phyloP scores from a whole-genome alignment of 2,888 invertebrate species.

The Drosophila percnosoma region DNA sequence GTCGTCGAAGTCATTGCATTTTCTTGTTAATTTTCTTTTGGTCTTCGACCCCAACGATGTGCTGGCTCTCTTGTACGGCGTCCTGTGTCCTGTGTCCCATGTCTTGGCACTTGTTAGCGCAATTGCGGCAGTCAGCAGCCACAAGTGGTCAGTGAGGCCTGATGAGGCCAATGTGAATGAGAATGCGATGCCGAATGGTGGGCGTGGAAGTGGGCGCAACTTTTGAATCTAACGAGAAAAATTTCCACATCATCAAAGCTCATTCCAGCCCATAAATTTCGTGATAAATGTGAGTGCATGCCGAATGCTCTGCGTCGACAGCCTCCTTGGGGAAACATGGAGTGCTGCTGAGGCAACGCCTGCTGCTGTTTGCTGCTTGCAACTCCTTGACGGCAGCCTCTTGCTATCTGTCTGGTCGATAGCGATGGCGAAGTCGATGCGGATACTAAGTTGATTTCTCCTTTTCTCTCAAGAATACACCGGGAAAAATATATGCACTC shows the following conservation, averaged over 20 bases:
- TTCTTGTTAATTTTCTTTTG: conserved; percentile 71
- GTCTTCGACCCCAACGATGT: conserved; percentile 49
- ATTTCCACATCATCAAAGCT: conserved; percentile 85
- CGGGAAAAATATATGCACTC: background rate
- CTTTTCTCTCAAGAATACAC: conserved; percentile 13
- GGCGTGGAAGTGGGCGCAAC: conserved; percentile 52
- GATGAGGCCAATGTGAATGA: conserved; percentile 72
- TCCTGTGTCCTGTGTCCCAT: conserved; percentile 10
- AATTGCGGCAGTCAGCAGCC: conserved; percentile 62
- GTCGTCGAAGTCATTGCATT: conserved; percentile 68
- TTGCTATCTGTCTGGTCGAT: conserved; percentile 62
- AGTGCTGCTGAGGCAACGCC: conserved; percentile 6
- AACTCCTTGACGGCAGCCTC: conserved; percentile 47
- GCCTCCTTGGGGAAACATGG: conserved; percentile 49
- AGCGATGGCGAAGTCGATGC: conserved; percentile 21
- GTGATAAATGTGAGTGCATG: conserved; percentile 82
- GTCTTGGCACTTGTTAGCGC: conserved; percentile 58
- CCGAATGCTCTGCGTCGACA: conserved; percentile 45
- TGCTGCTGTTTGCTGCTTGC: conserved; percentile 40
- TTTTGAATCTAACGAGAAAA: conserved; percentile 83
- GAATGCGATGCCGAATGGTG: conserved; percentile 14
- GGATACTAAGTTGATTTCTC: conserved; percentile 68
- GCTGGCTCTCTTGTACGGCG: conserved; percentile 5
- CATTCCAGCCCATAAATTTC: conserved; percentile 85
- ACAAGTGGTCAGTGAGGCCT: conserved; percentile 75